These are phyloP conservation scores for Temnothorax nylanderi DNA, from an alignment of 1,140 invertebrate genomes.

Conservation along the genomic window DNA sequence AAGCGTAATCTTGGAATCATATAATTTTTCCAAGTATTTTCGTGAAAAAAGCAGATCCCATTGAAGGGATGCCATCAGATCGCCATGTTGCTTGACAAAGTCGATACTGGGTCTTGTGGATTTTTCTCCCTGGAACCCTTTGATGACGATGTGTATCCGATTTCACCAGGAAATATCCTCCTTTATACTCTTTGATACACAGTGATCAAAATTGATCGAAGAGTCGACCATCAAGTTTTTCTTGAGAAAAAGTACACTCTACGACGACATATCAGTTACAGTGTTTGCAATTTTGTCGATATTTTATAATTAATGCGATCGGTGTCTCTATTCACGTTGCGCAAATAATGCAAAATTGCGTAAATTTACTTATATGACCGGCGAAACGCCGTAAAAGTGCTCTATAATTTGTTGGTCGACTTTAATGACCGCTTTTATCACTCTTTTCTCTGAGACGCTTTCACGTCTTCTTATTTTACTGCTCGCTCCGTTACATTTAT, in stretches of 20 bases:
- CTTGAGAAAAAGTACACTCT: not conserved
- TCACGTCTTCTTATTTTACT: conserved; percentile 38
- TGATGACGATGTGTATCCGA: conserved; percentile 8
- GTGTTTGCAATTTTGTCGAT: not conserved
- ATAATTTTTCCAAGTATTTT: not conserved
- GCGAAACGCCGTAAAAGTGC: not conserved
- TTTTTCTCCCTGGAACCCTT: not conserved
- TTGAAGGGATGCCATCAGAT: not conserved
- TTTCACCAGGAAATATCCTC: not conserved
- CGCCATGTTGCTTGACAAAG: conserved; percentile 8
- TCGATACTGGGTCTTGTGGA: not conserved
- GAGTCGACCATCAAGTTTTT: not conserved
- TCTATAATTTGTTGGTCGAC: not conserved
- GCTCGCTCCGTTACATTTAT: conserved; percentile 35
- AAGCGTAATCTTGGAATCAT: not conserved
- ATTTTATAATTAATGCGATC: not conserved
- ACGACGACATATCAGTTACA: not conserved
- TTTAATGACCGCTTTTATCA: conserved; percentile 35
- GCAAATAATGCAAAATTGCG: not conserved
- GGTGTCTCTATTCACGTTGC: not conserved
- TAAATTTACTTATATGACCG: not conserved
- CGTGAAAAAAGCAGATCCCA: not conserved
- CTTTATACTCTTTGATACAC: conserved; percentile 19
- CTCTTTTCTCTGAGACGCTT: not conserved
- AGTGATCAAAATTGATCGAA: conserved; percentile 16